Percentiles rank a stretch among this genome's conserved stretches.
phyloP scores from a whole-genome alignment of 2,797 vertebrate genomes.

The Falco columbarius region DNA sequence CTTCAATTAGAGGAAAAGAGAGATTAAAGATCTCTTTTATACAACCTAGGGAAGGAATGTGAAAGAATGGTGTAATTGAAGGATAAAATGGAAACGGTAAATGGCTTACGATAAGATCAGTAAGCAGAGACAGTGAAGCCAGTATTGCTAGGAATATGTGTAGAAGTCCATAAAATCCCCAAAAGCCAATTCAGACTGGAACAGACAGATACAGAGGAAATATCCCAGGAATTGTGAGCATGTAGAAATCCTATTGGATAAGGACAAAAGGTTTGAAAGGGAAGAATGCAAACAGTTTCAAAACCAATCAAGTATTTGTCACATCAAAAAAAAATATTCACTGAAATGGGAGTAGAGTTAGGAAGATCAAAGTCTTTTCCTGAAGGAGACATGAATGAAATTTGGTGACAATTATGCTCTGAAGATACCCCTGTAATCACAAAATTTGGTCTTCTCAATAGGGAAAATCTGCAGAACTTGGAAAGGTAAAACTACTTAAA shows the following conservation, averaged over 20 bases:
- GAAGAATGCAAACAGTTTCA: background rate
- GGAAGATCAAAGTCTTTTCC: slow-evolving; percentile 5
- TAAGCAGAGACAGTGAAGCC: background rate
- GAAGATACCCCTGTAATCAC: background rate
- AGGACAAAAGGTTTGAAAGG: background rate
- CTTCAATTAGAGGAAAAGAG: slow-evolving; percentile 49
- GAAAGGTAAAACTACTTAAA: background rate
- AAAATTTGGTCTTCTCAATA: background rate
- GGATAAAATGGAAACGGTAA: slow-evolving; percentile 12
- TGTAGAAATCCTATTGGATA: slow-evolving; percentile 7
- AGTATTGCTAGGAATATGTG: background rate
- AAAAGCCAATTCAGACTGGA: background rate
- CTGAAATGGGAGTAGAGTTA: background rate
- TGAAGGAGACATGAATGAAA: background rate
- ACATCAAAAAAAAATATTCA: background rate
- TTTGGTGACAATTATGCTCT: background rate
- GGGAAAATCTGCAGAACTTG: background rate
- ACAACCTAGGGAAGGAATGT: slow-evolving; percentile 32
- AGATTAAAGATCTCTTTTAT: slow-evolving; percentile 66
- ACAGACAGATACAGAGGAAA: background rate
- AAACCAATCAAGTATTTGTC: background rate
- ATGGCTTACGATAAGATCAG: slow-evolving; percentile 30
- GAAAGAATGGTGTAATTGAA: slow-evolving; percentile 56
- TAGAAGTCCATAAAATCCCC: background rate
- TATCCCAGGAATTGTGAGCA: slow-evolving; percentile 24